Evolutionary conservation across 2,797 vertebrate species (phyloP), one percentile per base, ranked within the genome.

Genomic region (Odontamblyopus rebecca): DNA sequence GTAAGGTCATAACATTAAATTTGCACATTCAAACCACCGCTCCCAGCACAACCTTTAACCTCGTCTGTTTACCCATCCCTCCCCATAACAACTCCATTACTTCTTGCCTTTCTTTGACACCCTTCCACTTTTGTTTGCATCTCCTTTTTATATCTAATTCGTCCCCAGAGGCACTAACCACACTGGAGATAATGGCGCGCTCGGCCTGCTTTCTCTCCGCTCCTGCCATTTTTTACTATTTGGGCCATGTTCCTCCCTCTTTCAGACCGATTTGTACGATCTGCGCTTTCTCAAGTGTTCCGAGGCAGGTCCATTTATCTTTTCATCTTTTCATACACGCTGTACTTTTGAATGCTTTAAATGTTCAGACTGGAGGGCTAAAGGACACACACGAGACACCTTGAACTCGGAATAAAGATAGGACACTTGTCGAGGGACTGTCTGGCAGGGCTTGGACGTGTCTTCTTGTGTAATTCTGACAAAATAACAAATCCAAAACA

Each of bases 261-360:
- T 61, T 38, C n/a, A 41, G 23, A 53, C n/a, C 27, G n/a, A 51
- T 64, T 68, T 57, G 27, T 16, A 56, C 61, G 13, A n/a, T 74
- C 70, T 32, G 23, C 59, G 65, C 60, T 53, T 76, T 70, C 69
- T 68, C 12, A 64, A 70, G 50, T 79, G 61, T 68, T 74, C 59
- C 66, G 71, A 61, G 71, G 74, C 63, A 70, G 50, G 68, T 62
- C 72, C 64, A 35, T 72, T 79, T 57, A 74, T 71, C 67, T 19
- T 56, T 32, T 38, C n/a, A 62, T 77, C 32, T 48, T 68, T 29
- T 38, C 63, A 73, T 35, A 19, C 4, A 1, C 62, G 69, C 71
- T 67, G 44, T 69, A 51, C 32, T 48, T 48, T 48, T 15, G 13
- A 48, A 15, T 48, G 30, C 6, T 77, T 77, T 56, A 38, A 57